Percentiles rank a stretch among this genome's conserved stretches.
phyloP scores from a whole-genome alignment of 2,113 vertebrate species.

The Triplophysa siluroides region DNA sequence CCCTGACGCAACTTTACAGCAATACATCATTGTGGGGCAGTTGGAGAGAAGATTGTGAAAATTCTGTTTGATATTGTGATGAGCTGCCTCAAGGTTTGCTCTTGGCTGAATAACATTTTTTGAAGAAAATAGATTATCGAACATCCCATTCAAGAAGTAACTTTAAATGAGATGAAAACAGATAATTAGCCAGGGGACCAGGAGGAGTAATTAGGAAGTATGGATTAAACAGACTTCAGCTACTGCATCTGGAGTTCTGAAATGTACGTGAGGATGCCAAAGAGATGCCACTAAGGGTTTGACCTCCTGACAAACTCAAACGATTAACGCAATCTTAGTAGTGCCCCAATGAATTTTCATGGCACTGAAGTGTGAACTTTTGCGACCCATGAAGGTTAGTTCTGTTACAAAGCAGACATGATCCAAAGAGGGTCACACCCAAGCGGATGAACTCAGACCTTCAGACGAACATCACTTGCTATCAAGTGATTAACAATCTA shows the following conservation, averaged over 20 bases:
- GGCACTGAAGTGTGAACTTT: conserved; percentile 1
- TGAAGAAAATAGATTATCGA: conserved; percentile 30
- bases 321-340: conserved; percentile 9
- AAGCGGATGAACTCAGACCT: background rate
- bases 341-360: background rate
- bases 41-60: conserved; percentile 5
- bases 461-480: background rate
- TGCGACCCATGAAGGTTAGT: background rate
- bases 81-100: conserved; percentile 40
- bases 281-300: background rate
- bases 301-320: conserved; percentile 7
- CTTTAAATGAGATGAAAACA: conserved; percentile 29
- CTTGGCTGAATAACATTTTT: conserved; percentile 27
- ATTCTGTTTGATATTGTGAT: conserved; percentile 5
- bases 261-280: background rate
- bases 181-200: conserved; percentile 35
- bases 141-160: conserved; percentile 1
- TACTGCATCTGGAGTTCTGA: conserved; percentile 11
- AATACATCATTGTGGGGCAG: conserved; percentile 30
- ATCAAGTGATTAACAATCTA: background rate
- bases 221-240: conserved; percentile 1
- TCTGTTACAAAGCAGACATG: background rate
- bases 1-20: conserved; percentile 48
- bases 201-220: conserved; percentile 20
- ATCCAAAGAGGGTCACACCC: background rate